Percentiles rank a stretch among this genome's conserved stretches.
phyloP scores from a whole-genome alignment of 2,113 vertebrate species.

The Sitta europaea region DNA sequence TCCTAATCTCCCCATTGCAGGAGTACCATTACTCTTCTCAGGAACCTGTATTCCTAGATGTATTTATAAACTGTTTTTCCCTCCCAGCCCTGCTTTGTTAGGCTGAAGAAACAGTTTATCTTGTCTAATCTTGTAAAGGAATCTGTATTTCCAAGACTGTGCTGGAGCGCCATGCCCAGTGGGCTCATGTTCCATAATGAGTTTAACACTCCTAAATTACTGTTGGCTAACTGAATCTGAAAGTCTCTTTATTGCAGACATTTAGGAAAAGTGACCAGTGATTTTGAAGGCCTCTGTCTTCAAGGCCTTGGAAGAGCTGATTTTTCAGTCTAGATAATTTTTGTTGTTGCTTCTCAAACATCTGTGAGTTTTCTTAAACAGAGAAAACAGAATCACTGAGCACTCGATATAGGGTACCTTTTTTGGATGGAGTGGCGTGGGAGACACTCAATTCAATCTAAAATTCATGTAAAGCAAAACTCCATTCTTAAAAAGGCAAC shows the following conservation, averaged over 20 bases:
- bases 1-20: not conserved
- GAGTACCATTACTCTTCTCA: not conserved
- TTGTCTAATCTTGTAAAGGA: not conserved
- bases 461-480: not conserved
- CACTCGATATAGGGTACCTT: not conserved
- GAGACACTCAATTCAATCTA: not conserved
- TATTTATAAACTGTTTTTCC: not conserved
- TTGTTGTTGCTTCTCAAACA: not conserved
- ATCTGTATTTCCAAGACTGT: not conserved
- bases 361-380: not conserved
- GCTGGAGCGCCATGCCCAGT: not conserved
- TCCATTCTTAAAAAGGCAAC: not conserved
- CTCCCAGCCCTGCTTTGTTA: not conserved
- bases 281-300: not conserved
- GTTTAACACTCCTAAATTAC: not conserved
- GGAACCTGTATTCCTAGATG: not conserved
- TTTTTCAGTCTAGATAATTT: not conserved
- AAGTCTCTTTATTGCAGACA: not conserved
- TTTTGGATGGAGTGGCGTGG: fast-evolving
- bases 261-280: not conserved
- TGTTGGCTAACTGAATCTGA: not conserved
- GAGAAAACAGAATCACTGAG: not conserved
- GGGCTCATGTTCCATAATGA: not conserved
- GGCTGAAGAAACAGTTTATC: not conserved
- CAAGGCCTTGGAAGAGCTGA: not conserved